phyloP scores from a whole-genome alignment of 2,888 invertebrate genomes.

The Drosophila leonis region DNA sequence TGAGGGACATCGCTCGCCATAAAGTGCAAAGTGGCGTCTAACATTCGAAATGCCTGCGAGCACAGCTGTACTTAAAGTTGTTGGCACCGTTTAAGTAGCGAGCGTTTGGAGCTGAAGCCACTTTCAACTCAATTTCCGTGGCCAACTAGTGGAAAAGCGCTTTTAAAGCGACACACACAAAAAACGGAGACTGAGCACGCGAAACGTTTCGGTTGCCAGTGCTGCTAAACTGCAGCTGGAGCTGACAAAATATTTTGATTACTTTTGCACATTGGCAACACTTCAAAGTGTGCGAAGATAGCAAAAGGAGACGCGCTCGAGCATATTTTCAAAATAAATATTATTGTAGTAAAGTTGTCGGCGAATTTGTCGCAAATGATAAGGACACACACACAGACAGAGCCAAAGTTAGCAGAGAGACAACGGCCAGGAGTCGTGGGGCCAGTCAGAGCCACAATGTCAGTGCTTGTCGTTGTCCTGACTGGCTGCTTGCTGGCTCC shows the following conservation, averaged over 20 bases:
- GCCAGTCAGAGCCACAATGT: conserved; percentile 20
- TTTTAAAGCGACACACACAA: conserved; percentile 38
- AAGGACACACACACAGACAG: conserved; percentile 34
- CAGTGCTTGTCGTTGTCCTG: conserved; percentile 21
- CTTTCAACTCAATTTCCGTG: conserved; percentile 55
- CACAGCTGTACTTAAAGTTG: conserved; percentile 32
- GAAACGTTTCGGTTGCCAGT: conserved; percentile 21
- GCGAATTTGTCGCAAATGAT: conserved; percentile 71
- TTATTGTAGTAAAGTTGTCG: conserved; percentile 77
- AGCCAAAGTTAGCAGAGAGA: not conserved
- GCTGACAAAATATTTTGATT: conserved; percentile 79
- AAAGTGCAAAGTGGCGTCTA: conserved; percentile 32
- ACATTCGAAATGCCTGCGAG: conserved; percentile 39
- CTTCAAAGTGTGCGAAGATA: conserved; percentile 50
- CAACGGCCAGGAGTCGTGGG: not conserved
- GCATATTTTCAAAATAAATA: conserved; percentile 78
- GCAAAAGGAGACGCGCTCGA: conserved; percentile 31
- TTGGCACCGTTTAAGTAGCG: conserved; percentile 45
- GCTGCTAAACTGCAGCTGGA: conserved; percentile 52
- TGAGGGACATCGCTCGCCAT: not conserved
- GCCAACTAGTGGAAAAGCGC: conserved; percentile 44
- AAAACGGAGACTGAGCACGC: not conserved
- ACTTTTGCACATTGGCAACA: conserved; percentile 71
- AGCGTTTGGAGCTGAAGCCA: conserved; percentile 20
- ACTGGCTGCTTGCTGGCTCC: conserved; percentile 24